phyloP scores from a whole-genome alignment of 2,888 invertebrate genomes.

The Agrochola macilenta region DNA sequence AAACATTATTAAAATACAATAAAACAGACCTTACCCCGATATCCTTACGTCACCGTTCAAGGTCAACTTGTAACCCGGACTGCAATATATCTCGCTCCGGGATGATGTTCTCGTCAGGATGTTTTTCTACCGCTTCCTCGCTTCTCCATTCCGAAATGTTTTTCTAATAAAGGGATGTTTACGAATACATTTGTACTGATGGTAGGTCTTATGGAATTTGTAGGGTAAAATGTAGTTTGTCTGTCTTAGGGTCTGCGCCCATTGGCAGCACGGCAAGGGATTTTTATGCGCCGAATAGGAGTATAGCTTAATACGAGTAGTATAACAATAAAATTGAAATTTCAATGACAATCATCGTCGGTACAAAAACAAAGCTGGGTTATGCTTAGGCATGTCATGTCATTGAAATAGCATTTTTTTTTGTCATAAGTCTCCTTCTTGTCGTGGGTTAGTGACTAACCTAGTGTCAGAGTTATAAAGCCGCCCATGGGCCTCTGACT shows the following conservation, averaged over 20 bases:
- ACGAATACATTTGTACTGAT: conserved; percentile 44
- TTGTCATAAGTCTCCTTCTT: too few relatives aligned
- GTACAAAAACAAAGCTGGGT: too few relatives aligned
- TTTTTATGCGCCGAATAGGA: too few relatives aligned
- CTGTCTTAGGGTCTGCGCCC: neutral
- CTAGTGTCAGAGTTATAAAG: too few relatives aligned
- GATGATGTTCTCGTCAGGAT: conserved; percentile 55
- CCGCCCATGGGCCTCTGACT: too few relatives aligned
- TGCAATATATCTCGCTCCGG: conserved; percentile 38
- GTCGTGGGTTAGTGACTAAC: too few relatives aligned
- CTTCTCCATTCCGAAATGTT: conserved; percentile 50
- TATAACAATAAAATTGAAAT: too few relatives aligned
- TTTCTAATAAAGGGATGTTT: conserved; percentile 59
- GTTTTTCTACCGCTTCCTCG: conserved; percentile 61
- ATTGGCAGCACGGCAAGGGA: too few relatives aligned
- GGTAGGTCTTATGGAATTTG: conserved; percentile 23
- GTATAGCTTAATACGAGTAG: too few relatives aligned
- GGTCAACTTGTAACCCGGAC: conserved; percentile 24
- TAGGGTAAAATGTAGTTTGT: conserved; percentile 1
- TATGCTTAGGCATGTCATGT: too few relatives aligned
- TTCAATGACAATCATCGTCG: too few relatives aligned
- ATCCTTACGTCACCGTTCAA: conserved; percentile 22
- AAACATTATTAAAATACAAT: neutral
- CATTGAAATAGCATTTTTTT: too few relatives aligned
- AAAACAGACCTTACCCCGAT: neutral